A percentile compares a stretch with the other conserved stretches of the same genome.
These are phyloP conservation scores for Chroicocephalus ridibundus DNA, from an alignment of 2,113 vertebrate species.

Conservation along the genomic window DNA sequence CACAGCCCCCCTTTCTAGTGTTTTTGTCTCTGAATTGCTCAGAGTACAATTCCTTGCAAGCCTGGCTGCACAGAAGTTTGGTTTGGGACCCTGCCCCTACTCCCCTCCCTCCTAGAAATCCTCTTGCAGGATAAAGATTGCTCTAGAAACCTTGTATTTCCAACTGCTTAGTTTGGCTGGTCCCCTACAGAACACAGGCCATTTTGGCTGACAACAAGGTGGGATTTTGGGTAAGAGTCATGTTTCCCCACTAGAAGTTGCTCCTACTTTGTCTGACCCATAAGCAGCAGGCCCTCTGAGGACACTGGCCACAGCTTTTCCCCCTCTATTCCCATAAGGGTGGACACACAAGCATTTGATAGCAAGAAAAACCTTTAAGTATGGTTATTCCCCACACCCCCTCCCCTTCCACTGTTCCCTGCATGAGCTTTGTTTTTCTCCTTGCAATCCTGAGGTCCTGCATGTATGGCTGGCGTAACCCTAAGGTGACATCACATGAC, in stretches of 20 bases:
- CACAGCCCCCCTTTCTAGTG: background rate
- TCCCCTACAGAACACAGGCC: background rate
- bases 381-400: background rate
- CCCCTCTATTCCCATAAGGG: background rate
- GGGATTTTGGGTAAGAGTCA: background rate
- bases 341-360: background rate
- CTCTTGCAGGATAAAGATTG: background rate
- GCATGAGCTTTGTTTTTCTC: background rate
- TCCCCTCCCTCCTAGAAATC: constrained; percentile 17
- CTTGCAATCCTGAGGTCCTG: background rate
- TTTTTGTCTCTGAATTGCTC: constrained; percentile 17
- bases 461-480: background rate
- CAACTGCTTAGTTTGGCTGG: constrained; percentile 15
- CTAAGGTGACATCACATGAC: background rate
- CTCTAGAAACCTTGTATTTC: constrained; percentile 11
- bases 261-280: background rate
- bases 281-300: background rate
- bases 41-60: background rate
- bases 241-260: background rate
- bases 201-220: background rate
- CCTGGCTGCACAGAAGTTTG: constrained; percentile 44
- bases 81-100: constrained; percentile 35
- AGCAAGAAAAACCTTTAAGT: background rate
- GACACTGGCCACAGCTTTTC: background rate
- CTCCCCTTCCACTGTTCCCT: background rate